A percentile compares a stretch with the other conserved stretches of the same genome.
phyloP scores from a whole-genome alignment of 1,140 invertebrate genomes.

The Drosophila burlai region DNA sequence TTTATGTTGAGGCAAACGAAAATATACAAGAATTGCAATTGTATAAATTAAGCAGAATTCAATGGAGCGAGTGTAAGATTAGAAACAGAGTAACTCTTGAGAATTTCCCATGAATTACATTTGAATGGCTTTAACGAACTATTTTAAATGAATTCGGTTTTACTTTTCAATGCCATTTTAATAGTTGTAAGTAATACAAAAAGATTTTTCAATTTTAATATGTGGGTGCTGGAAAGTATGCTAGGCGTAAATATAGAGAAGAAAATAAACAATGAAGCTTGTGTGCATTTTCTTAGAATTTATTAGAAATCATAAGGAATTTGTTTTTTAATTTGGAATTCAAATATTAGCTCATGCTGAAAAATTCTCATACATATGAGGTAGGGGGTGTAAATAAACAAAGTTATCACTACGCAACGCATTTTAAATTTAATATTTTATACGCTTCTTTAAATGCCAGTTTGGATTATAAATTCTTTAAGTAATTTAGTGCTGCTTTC shows the following conservation, averaged over 20 bases:
- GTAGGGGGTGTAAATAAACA: too few relatives aligned
- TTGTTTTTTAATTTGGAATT: background rate
- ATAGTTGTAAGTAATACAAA: background rate
- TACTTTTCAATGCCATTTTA: background rate
- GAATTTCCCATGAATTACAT: slow-evolving; percentile 39
- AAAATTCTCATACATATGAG: background rate
- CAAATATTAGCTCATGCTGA: background rate
- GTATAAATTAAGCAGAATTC: slow-evolving; percentile 51
- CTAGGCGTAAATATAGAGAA: background rate
- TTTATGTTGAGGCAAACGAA: slow-evolving; percentile 49
- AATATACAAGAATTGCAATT: slow-evolving; percentile 35
- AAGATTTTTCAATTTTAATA: background rate
- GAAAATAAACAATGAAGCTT: background rate
- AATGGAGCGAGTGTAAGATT: slow-evolving; percentile 53
- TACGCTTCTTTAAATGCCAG: background rate
- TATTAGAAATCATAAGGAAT: background rate
- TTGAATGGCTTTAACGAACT: slow-evolving; percentile 15
- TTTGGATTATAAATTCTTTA: background rate
- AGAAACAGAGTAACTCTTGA: slow-evolving; percentile 35
- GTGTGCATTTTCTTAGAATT: background rate
- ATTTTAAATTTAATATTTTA: background rate
- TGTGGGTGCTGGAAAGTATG: background rate
- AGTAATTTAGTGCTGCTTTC: background rate
- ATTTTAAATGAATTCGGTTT: background rate
- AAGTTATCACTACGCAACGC: background rate